Percentiles rank a stretch among this genome's conserved stretches.
Evolutionary conservation across 2,888 invertebrate genomes (phyloP).

Genomic region (Nowickia ferox): DNA sequence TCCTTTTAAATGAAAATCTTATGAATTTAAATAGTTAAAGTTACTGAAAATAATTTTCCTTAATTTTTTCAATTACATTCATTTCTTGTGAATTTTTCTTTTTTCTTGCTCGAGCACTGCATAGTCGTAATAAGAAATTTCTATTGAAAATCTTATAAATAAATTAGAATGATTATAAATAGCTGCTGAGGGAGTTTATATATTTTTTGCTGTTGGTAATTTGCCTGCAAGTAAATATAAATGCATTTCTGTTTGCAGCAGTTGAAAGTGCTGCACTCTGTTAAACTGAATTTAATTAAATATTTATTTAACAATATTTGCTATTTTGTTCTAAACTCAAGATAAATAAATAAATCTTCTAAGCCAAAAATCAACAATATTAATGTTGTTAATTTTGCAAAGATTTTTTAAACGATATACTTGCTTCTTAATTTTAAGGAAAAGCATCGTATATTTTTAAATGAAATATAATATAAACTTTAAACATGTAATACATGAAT

Average conservation of each 20-base stretch:
- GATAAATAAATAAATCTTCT: neutral
- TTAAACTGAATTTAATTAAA: neutral
- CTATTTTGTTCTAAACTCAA: too few species aligned
- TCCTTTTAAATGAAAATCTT: too few species aligned
- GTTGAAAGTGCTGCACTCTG: neutral
- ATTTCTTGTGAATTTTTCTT: neutral
- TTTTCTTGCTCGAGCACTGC: neutral
- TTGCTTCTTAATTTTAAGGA: too few species aligned
- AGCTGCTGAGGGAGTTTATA: neutral
- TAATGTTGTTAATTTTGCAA: too few species aligned
- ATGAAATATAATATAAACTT: too few species aligned
- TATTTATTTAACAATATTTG: neutral
- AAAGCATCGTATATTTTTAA: too few species aligned
- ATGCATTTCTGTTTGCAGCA: neutral
- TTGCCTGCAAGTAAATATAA: neutral
- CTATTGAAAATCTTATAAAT: neutral
- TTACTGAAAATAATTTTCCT: too few species aligned
- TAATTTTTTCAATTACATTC: too few species aligned
- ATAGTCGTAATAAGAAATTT: neutral
- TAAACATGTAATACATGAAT: too few species aligned
- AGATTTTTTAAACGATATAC: too few species aligned
- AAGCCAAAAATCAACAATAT: too few species aligned
- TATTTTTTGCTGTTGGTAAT: neutral
- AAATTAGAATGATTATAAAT: neutral
- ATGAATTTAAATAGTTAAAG: too few species aligned